Evolutionary conservation across 2,888 invertebrate species (phyloP), one percentile per base, ranked within the genome.

Genomic region (Theodoxus fluviatilis): DNA sequence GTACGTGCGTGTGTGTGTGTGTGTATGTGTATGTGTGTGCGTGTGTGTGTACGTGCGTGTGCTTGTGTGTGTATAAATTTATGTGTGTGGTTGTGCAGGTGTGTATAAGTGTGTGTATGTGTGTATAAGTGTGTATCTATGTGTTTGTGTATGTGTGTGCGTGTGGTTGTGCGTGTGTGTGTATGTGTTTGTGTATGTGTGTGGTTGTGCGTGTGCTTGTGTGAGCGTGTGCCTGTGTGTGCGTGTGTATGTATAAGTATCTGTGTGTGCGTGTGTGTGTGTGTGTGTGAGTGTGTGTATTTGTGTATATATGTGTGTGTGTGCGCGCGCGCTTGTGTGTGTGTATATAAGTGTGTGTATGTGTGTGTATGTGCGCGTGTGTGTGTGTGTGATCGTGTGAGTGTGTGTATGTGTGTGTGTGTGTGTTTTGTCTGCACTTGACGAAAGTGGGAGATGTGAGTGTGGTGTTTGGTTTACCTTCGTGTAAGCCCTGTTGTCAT

Each of bases 31-130:
- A 25, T 52, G 52, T 52, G 52, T 52, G 52, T 52, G 52, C 25
- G 52, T 52, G 52, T 52, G 52, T 52, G 52, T 52, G 52, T 52
- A 25, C 25, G 52, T 52, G 52, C 25, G 52, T 52, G 52, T 52
- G 52, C 25, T n/a, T 52, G 52, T 52, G 52, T 52, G 52, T 52
- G 52, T 52, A 25, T 52, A 25, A 22, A 25, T 52, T n/a, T 52
- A 25, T 52, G 52, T 52, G 52, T 52, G 52, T 52, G 52, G 18
- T n/a, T 52, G 52, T 52, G 52, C 25, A 25, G 18, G 52, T 52
- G 52, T 52, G 52, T 52, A 25, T 52, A 25, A 22, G 52, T 52
- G 52, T 52, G 52, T 9, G n/a, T 52, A 25, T 9, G n/a, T 9
- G 3, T 52, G 3, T 4, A 25, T 52, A 52, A 52, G 6, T 25